These are phyloP conservation scores for Actinernus sp. DNA, from an alignment of 92 coral and sea anemone species.

Conservation along the genomic window DNA sequence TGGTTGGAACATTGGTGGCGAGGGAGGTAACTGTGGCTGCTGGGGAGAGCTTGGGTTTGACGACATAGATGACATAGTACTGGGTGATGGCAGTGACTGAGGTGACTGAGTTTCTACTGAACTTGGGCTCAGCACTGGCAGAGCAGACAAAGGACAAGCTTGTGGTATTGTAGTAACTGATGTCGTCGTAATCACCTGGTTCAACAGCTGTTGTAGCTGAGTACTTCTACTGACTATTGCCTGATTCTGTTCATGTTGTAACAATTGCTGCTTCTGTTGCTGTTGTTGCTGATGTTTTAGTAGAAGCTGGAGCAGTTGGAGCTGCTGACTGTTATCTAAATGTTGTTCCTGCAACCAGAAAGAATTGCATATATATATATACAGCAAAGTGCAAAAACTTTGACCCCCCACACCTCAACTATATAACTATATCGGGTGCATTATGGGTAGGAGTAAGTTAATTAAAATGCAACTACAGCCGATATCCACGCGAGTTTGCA, in stretches of 20 bases:
- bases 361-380: too few species aligned
- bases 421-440: too few species aligned
- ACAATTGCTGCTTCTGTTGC: conserved; percentile 48
- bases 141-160: conserved; percentile 19
- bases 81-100: conserved; percentile 71
- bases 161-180: neutral
- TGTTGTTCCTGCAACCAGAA: conserved; percentile 2
- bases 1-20: conserved; percentile 27
- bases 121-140: conserved; percentile 25
- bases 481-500: too few species aligned
- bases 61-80: conserved; percentile 55
- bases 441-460: too few species aligned
- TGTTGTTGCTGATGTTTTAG: conserved; percentile 47
- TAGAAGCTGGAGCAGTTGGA: conserved; percentile 16
- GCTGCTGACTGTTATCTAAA: conserved; percentile 21
- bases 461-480: too few species aligned
- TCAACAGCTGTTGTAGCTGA: conserved; percentile 35
- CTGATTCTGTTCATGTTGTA: conserved; percentile 48
- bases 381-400: too few species aligned
- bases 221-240: conserved; percentile 23
- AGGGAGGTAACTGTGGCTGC: conserved; percentile 67
- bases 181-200: conserved; percentile 2
- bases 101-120: conserved; percentile 36
- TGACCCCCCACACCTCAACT: too few species aligned
- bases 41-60: conserved; percentile 87